Evolutionary conservation across 1,140 invertebrate species (phyloP).

Genomic region (Melanaphis sacchari): DNA sequence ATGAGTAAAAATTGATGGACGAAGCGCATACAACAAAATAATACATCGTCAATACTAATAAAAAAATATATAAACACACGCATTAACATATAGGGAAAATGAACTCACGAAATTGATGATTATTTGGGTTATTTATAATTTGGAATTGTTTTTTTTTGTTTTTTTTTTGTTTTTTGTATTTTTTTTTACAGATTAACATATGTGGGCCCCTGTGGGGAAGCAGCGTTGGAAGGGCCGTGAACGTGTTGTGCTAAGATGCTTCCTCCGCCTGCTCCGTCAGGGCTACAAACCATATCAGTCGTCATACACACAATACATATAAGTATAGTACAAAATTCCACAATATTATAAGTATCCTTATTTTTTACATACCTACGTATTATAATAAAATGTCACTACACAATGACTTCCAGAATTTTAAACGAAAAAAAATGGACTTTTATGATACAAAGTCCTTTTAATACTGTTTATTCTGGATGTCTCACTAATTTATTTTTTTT

Average conservation of each 20-base stretch:
- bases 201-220: constrained; percentile 87
- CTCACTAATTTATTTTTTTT: not conserved
- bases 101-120: constrained; percentile 61
- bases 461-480: not conserved
- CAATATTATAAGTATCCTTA: constrained; percentile 27
- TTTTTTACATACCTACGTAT: constrained; percentile 18
- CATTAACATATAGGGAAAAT: constrained; percentile 58
- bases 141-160: constrained; percentile 41
- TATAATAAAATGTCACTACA: not conserved
- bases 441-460: not conserved
- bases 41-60: constrained; percentile 57
- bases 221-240: constrained; percentile 70
- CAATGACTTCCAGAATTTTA: constrained; percentile 13
- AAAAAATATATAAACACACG: constrained; percentile 61
- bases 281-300: constrained; percentile 60
- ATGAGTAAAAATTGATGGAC: constrained; percentile 59
- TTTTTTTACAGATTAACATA: constrained; percentile 88
- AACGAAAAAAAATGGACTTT: not conserved
- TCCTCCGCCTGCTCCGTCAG: constrained; percentile 58
- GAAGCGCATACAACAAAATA: constrained; percentile 59
- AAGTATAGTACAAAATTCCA: constrained; percentile 17
- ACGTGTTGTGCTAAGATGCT: constrained; percentile 60
- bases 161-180: constrained; percentile 61
- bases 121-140: constrained; percentile 47
- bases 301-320: constrained; percentile 55